These are phyloP conservation scores for Cuculus canorus DNA, from an alignment of 2,797 vertebrate genomes.

Conservation along the genomic window DNA sequence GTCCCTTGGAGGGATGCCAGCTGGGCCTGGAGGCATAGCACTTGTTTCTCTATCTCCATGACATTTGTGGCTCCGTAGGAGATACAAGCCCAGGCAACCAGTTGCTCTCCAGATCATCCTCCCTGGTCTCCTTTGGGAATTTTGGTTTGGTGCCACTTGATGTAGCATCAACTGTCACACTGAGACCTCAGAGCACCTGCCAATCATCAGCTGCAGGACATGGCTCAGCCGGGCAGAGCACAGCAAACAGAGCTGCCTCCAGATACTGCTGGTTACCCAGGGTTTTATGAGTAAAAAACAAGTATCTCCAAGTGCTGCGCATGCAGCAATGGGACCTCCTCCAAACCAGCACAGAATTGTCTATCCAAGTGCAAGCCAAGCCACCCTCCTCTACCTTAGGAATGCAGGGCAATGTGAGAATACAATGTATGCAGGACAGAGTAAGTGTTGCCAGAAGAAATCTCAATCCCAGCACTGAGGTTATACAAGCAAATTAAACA, in stretches of 20 bases:
- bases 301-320: background rate
- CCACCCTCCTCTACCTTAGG: fast-evolving
- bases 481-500: background rate
- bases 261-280: fast-evolving
- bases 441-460: background rate
- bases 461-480: background rate
- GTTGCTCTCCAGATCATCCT: slow-evolving; percentile 31
- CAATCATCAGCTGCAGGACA: slow-evolving; percentile 18
- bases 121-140: background rate
- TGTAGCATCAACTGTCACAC: background rate
- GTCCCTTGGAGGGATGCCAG: background rate
- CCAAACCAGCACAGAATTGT: background rate
- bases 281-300: background rate
- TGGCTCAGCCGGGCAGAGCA: background rate
- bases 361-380: background rate
- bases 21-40: fast-evolving
- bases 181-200: background rate
- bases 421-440: background rate
- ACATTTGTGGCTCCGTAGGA: background rate
- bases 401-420: background rate
- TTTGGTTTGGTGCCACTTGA: background rate
- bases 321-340: background rate
- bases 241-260: background rate
- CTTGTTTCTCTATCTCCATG: background rate
- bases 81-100: background rate